phyloP scores from a whole-genome alignment of 2,888 invertebrate species.

The Temnothorax ravouxi region DNA sequence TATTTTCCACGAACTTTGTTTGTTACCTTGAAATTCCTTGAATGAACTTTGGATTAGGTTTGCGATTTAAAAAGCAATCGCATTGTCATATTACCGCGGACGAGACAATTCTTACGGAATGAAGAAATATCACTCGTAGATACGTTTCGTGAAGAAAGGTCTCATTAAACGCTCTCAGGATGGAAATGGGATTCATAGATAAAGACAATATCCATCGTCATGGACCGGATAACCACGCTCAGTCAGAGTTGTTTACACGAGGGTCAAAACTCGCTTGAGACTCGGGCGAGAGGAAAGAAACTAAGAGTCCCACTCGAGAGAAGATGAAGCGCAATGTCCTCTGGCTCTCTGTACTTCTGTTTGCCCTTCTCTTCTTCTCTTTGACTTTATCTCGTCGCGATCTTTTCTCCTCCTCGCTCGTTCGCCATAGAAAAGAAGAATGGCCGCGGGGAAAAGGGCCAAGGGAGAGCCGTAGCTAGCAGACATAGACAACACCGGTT shows the following conservation, averaged over 20 bases:
- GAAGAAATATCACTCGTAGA: slow-evolving; percentile 24
- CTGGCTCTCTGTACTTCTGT: slow-evolving; percentile 63
- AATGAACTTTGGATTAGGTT: slow-evolving; percentile 13
- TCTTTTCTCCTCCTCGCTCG: slow-evolving; percentile 25
- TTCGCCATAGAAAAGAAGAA: slow-evolving; percentile 41
- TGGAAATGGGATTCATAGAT: slow-evolving; percentile 35
- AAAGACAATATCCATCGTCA: slow-evolving; percentile 66
- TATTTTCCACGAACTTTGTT: slow-evolving; percentile 30
- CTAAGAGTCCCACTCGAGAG: slow-evolving; percentile 82
- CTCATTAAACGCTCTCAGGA: slow-evolving; percentile 40
- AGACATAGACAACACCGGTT: slow-evolving; percentile 58
- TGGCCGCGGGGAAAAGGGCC: slow-evolving; percentile 26
- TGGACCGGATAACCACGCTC: slow-evolving; percentile 71
- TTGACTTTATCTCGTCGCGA: slow-evolving; percentile 40
- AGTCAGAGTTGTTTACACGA: slow-evolving; percentile 80
- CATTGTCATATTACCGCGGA: slow-evolving; percentile 13
- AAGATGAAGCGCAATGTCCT: slow-evolving; percentile 81
- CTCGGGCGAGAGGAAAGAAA: slow-evolving; percentile 76
- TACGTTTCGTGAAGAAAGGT: slow-evolving; percentile 4
- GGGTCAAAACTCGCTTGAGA: slow-evolving; percentile 69
- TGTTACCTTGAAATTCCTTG: background rate
- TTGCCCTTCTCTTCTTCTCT: slow-evolving; percentile 45
- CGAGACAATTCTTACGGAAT: slow-evolving; percentile 22
- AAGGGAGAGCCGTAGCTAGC: slow-evolving; percentile 7
- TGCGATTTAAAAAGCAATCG: slow-evolving; percentile 29